phyloP scores from a whole-genome alignment of 2,888 invertebrate species.

The Volucella inanis region DNA sequence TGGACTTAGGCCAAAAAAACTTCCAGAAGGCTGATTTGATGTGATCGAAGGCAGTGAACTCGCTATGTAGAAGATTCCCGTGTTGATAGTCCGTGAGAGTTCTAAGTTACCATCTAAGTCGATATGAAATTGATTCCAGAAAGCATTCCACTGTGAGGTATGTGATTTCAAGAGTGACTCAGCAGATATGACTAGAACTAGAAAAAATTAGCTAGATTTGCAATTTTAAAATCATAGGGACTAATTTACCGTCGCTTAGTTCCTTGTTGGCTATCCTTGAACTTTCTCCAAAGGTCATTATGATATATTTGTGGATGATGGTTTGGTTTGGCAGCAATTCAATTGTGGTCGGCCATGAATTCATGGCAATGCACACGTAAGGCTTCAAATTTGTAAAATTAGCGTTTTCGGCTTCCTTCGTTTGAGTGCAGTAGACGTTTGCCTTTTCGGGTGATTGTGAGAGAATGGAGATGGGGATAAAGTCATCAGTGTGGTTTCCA shows the following conservation, averaged over 20 bases:
- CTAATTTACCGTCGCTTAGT: conserved; percentile 79
- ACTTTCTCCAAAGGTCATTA: conserved; percentile 85
- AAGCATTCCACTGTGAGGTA: conserved; percentile 83
- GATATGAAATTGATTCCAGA: conserved; percentile 84
- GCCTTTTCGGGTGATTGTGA: conserved; percentile 5
- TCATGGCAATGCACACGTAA: conserved; percentile 78
- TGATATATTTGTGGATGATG: conserved; percentile 83
- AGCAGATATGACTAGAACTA: conserved; percentile 78
- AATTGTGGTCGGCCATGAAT: conserved; percentile 77
- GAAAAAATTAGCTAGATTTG: neutral
- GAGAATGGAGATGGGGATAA: conserved; percentile 22
- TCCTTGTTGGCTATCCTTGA: conserved; percentile 83
- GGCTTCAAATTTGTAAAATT: conserved; percentile 78
- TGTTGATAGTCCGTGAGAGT: conserved; percentile 83
- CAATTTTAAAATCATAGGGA: neutral
- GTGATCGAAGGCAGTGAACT: conserved; percentile 85
- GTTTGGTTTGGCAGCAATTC: conserved; percentile 76
- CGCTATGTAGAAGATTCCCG: conserved; percentile 85
- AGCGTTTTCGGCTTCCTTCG: conserved; percentile 78
- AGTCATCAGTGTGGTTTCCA: conserved; percentile 31
- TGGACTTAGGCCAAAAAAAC: conserved; percentile 85
- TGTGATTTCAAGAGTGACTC: conserved; percentile 84
- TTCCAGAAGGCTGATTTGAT: conserved; percentile 83
- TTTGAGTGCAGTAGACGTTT: conserved; percentile 76
- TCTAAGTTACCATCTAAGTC: conserved; percentile 84